phyloP scores from a whole-genome alignment of 2,888 invertebrate genomes.

The Pheosia gnoma region DNA sequence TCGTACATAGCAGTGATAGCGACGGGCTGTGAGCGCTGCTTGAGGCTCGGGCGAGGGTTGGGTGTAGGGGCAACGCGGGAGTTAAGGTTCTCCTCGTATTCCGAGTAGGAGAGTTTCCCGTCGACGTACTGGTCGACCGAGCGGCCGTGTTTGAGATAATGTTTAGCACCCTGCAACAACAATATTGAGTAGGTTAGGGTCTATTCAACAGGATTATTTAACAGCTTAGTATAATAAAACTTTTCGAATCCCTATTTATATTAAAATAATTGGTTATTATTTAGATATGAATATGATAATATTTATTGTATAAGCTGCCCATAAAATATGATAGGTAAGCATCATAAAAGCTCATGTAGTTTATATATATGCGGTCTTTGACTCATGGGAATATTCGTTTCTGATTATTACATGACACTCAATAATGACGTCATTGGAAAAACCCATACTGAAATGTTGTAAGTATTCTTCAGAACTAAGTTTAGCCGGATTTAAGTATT shows the following conservation, averaged over 20 bases:
- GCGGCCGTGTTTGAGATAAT: constrained; percentile 87
- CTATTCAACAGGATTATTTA: neutral
- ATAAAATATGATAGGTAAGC: neutral
- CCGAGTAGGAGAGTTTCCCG: constrained; percentile 83
- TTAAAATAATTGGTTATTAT: no score
- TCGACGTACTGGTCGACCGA: constrained; percentile 92
- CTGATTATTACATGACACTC: neutral
- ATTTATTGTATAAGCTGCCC: no score
- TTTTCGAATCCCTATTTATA: no score
- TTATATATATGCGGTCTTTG: neutral
- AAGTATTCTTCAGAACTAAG: no score
- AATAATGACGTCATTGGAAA: neutral
- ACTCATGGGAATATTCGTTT: neutral
- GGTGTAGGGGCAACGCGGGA: constrained; percentile 75
- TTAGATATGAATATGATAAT: no score
- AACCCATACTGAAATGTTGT: no score
- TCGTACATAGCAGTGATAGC: constrained; percentile 90
- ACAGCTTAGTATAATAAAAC: no score
- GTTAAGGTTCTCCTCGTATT: constrained; percentile 81
- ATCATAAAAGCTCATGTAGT: neutral
- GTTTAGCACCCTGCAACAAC: constrained; percentile 80
- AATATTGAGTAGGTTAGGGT: constrained; percentile 9
- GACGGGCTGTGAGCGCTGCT: constrained; percentile 85
- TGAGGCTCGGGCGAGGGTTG: constrained; percentile 73
- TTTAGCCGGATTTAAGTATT: no score